These are phyloP conservation scores for Drosophila anomalata DNA, from an alignment of 2,888 invertebrate species.

Conservation along the genomic window DNA sequence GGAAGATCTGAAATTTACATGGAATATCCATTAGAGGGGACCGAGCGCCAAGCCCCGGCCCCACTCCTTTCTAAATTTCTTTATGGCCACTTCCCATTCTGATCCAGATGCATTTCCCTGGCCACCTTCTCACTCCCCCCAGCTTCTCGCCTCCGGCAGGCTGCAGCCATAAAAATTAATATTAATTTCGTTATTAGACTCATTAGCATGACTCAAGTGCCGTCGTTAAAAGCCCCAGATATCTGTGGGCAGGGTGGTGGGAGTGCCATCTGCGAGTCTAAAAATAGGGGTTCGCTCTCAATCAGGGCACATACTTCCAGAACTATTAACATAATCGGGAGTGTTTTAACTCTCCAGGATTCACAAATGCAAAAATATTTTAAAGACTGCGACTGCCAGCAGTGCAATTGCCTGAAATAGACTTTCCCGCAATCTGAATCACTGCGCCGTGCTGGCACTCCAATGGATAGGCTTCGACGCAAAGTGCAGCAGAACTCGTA, in stretches of 20 bases:
- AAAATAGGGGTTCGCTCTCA: constrained; percentile 54
- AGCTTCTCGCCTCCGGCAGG: constrained; percentile 42
- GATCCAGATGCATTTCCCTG: constrained; percentile 61
- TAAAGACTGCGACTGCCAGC: constrained; percentile 42
- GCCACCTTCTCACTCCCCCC: background rate
- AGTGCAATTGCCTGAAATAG: constrained; percentile 35
- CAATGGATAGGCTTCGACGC: constrained; percentile 58
- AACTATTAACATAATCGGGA: constrained; percentile 1
- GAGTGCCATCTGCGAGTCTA: constrained; percentile 36
- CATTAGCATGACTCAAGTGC: constrained; percentile 62
- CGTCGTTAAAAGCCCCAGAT: constrained; percentile 41
- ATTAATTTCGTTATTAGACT: constrained; percentile 78
- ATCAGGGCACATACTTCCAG: background rate
- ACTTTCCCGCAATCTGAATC: constrained; percentile 68
- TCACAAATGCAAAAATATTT: constrained; percentile 79
- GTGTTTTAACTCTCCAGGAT: constrained; percentile 63
- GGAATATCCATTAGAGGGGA: constrained; percentile 71
- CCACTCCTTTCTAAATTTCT: constrained; percentile 10
- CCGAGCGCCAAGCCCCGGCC: constrained; percentile 1
- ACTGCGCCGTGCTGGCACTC: constrained; percentile 55
- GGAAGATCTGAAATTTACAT: constrained; percentile 52
- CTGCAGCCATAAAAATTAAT: constrained; percentile 68
- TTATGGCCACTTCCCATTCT: constrained; percentile 60
- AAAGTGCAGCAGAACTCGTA: constrained; percentile 68
- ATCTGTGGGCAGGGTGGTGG: background rate